Evolutionary conservation across 2,888 invertebrate species (phyloP), one percentile per base, ranked within the genome.

Genomic region (Atherix ibis): DNA sequence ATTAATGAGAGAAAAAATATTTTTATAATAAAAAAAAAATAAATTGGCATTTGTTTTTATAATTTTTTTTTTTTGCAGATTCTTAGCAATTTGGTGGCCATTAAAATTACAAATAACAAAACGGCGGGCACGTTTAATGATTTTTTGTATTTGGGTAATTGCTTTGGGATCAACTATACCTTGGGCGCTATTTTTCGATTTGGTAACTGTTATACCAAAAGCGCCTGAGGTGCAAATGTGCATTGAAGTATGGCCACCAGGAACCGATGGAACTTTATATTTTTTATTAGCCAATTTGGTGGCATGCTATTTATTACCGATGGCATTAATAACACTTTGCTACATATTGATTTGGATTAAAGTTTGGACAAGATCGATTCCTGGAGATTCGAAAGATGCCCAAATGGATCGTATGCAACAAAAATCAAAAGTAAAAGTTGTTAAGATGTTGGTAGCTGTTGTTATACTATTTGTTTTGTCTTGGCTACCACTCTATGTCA

Each of bases 71-170:
- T 24, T 66, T 72, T 77, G 13, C 77, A 92, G 92, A 67, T 92
- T 91, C 58, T 70, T 92, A 46, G 92, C 92, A 29, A 94, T 92
- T 49, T 91, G 92, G 82, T 89, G 87, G 78, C 88, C 89, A 2
- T 61, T 92, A 49, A 85, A 84, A 52, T 78, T 80, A 52, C 88
- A 89, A 60, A 85, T 92, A 62, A 87, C 89, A 30, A 85, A 85
- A 52, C 71, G 80, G 35, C 75, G 87, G 13, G 88, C 91, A 8
- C 71, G 87, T 34, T 66, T 84, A 56, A 82, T 89, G 71, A 89
- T 92, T 48, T 66, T 84, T 39, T 67, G 85, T 51, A 91, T 91
- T 51, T 92, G 92, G 92, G 68, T 83, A 51, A 75, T 85, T 46
- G 85, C 91, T 2, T 64, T 84, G 43, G 70, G 77, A 26, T 77